Evolutionary conservation across 2,888 invertebrate species (phyloP).

Genomic region (Erynnis tages): DNA sequence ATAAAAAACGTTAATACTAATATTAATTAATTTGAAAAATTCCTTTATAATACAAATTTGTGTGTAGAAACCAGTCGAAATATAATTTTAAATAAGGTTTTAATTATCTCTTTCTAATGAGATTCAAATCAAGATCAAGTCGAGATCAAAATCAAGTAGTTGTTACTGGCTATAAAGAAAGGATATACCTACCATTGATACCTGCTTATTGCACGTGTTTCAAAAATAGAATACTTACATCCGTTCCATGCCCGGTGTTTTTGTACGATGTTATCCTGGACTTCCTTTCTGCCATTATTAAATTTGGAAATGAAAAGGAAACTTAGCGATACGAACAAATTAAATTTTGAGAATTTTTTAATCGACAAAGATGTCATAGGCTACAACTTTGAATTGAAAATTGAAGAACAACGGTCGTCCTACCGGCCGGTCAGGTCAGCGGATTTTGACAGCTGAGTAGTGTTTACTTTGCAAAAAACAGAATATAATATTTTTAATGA

Average conservation of each 20-base stretch:
- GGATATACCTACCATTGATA: no score
- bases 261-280: slow-evolving; percentile 82
- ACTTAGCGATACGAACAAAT: background rate
- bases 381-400: background rate
- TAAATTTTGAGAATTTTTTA: background rate
- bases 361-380: background rate
- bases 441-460: background rate
- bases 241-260: slow-evolving; percentile 87
- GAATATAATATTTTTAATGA: background rate
- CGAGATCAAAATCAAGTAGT: background rate
- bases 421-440: background rate
- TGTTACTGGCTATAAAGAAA: background rate
- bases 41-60: no score
- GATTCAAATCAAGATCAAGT: background rate
- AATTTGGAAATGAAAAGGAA: background rate
- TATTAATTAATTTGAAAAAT: no score
- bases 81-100: no score
- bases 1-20: no score
- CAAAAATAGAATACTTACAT: slow-evolving; percentile 75
- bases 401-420: background rate
- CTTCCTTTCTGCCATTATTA: slow-evolving; percentile 11
- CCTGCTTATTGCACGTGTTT: slow-evolving; percentile 15
- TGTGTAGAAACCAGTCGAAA: no score
- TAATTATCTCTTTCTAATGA: no score
- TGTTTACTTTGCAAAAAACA: background rate